phyloP scores from a whole-genome alignment of 2,797 vertebrate genomes.

The Intellagama lesueurii region DNA sequence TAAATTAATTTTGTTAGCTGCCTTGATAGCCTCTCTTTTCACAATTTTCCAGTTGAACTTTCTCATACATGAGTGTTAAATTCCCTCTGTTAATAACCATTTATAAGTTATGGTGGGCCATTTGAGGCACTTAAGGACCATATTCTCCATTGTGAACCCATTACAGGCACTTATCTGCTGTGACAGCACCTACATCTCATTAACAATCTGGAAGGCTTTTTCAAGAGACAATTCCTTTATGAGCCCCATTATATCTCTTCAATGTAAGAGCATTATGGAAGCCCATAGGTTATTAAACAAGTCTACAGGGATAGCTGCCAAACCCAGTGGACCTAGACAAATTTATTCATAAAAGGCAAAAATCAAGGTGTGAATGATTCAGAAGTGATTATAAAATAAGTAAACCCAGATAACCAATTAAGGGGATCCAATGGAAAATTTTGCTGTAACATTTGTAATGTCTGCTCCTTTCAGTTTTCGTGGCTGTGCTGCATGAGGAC shows the following conservation, averaged over 20 bases:
- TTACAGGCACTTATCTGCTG: constrained; percentile 5
- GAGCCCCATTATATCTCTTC: background rate
- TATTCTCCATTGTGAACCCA: background rate
- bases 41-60: constrained; percentile 11
- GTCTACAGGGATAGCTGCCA: background rate
- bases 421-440: background rate
- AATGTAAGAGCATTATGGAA: constrained; percentile 14
- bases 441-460: background rate
- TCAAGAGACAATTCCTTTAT: constrained; percentile 21
- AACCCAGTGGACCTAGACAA: background rate
- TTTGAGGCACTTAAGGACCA: constrained; percentile 16
- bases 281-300: background rate
- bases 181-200: background rate
- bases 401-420: background rate
- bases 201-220: background rate
- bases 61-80: constrained; percentile 10
- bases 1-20: constrained; percentile 12
- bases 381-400: background rate
- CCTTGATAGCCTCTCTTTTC: constrained; percentile 9
- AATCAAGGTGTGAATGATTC: background rate
- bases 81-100: background rate
- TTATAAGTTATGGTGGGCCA: background rate
- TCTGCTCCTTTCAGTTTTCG: fast-evolving
- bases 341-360: background rate
- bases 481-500: background rate